These are phyloP conservation scores for Neotoma lepida DNA, from an alignment of 2,113 vertebrate species.

Conservation along the genomic window DNA sequence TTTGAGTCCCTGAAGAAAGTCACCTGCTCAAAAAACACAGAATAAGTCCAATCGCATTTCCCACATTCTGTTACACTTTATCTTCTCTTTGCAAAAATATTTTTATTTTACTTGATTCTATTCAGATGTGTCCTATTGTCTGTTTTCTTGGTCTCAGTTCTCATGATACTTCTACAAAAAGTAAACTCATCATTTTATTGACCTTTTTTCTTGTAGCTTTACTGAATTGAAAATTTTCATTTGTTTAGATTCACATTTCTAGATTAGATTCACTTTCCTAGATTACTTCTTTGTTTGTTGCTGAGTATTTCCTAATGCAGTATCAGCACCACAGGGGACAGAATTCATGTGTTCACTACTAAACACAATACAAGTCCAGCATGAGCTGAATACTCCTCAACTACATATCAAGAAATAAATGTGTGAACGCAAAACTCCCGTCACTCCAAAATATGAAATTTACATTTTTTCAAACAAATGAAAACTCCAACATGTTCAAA, in stretches of 20 bases:
- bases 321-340: not conserved
- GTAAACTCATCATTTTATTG: not conserved
- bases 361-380: not conserved
- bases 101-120: not conserved
- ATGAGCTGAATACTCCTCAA: not conserved
- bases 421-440: not conserved
- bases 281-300: not conserved
- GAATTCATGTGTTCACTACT: not conserved
- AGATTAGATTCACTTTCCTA: too few relatives aligned
- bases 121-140: not conserved
- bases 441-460: not conserved
- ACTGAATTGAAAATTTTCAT: not conserved
- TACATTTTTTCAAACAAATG: not conserved
- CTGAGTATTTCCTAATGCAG: not conserved
- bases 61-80: not conserved
- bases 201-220: not conserved
- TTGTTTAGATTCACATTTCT: not conserved
- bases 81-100: not conserved
- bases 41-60: too few relatives aligned
- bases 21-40: accelerated
- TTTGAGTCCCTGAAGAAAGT: not conserved
- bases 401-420: not conserved
- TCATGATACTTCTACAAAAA: not conserved
- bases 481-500: not conserved
- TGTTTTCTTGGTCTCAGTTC: not conserved